Percentiles rank a stretch among this genome's conserved stretches.
Conservation (phyloP, 2,797 vertebrate genomes). For the Novumbra hubbsi region DNA sequence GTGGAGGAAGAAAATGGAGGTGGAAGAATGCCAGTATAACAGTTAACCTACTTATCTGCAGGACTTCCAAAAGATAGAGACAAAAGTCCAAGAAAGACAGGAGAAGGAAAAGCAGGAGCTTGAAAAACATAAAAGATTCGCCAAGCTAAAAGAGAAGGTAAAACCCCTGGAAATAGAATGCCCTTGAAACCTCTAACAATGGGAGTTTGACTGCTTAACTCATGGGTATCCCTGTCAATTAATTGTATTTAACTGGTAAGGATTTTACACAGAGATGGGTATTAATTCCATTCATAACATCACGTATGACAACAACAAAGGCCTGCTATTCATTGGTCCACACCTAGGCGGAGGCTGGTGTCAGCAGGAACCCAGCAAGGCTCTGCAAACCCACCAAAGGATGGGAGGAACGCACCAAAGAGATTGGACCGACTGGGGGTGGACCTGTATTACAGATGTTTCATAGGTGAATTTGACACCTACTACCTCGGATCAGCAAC, state of each 20-base stretch:
- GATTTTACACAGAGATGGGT: not conserved
- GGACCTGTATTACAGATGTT: constrained; percentile 66
- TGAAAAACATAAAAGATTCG: constrained; percentile 75
- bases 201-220: not conserved
- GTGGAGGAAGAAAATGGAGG: too few relatives aligned
- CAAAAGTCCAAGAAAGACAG: constrained; percentile 76
- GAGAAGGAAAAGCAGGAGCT: constrained; percentile 71
- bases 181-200: not conserved
- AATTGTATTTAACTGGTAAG: not conserved
- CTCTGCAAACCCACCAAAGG: constrained; percentile 75
- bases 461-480: constrained; percentile 69
- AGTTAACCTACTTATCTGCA: constrained; percentile 49
- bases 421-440: constrained; percentile 61
- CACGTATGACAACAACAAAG: not conserved
- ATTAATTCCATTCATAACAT: not conserved
- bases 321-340: not conserved
- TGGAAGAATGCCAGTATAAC: not conserved
- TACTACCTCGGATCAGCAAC: not conserved
- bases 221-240: too few relatives aligned
- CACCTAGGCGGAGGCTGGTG: constrained; percentile 73
- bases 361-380: constrained; percentile 73
- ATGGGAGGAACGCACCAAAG: constrained; percentile 77
- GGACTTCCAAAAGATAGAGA: constrained; percentile 82
- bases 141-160: constrained; percentile 82
- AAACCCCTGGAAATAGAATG: not conserved